phyloP scores from a whole-genome alignment of 2,113 vertebrate species.

The Daphoenositta chrysoptera region DNA sequence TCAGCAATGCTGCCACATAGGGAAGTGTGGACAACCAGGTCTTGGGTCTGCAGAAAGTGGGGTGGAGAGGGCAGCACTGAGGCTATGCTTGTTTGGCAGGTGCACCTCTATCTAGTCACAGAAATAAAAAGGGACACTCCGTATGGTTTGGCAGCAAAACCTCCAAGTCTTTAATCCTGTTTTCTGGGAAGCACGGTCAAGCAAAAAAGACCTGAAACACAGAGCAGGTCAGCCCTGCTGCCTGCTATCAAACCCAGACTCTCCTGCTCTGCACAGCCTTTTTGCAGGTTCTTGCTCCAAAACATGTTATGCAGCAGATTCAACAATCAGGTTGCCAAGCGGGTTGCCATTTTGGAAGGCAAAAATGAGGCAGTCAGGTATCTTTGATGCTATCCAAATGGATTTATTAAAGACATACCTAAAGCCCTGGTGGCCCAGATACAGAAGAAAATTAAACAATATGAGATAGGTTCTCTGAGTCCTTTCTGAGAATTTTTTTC shows the following conservation, averaged over 20 bases:
- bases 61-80: not conserved
- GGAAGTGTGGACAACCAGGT: not conserved
- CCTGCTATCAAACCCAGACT: not conserved
- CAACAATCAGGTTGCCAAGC: not conserved
- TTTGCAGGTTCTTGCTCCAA: not conserved
- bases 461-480: not conserved
- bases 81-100: not conserved
- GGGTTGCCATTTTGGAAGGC: not conserved
- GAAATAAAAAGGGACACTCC: not conserved
- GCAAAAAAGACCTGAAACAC: not conserved
- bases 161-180: not conserved
- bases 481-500: not conserved
- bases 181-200: not conserved
- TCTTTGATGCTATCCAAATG: not conserved
- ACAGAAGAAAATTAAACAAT: not conserved
- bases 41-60: not conserved
- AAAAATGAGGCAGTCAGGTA: not conserved
- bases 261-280: not conserved
- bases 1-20: not conserved
- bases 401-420: not conserved
- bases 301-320: fast-evolving
- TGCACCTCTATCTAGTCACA: not conserved
- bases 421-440: not conserved
- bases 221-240: not conserved
- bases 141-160: not conserved